A percentile compares a stretch with the other conserved stretches of the same genome.
Evolutionary conservation across 2,888 invertebrate species (phyloP).

Genomic region (Spisula subtruncata): DNA sequence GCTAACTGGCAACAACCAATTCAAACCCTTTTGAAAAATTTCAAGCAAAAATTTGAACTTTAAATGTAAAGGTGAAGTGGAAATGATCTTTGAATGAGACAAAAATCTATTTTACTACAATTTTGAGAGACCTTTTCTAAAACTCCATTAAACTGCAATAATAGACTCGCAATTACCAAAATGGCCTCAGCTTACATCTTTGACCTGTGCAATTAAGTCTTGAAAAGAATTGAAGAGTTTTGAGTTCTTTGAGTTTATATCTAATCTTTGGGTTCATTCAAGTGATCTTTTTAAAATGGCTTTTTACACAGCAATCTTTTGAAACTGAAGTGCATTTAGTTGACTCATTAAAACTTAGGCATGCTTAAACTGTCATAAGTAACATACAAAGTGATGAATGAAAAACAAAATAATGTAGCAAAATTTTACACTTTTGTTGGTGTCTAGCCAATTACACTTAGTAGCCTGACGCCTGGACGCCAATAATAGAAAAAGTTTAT

Average conservation of each 20-base stretch:
- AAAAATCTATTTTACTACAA: conserved; percentile 16
- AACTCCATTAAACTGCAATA: conserved; percentile 9
- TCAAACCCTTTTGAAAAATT: neutral
- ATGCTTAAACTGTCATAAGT: neutral
- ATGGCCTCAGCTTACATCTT: neutral
- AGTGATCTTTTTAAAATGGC: neutral
- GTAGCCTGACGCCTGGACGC: neutral
- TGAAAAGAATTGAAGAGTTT: conserved; percentile 1
- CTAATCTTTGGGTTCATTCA: conserved; percentile 25
- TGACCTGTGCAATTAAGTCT: conserved; percentile 18
- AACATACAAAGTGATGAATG: neutral
- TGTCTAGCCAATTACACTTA: neutral
- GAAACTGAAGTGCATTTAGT: conserved; percentile 15
- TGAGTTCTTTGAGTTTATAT: conserved; percentile 8
- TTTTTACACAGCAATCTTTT: neutral
- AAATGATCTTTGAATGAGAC: neutral
- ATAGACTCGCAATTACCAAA: neutral
- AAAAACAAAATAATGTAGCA: neutral
- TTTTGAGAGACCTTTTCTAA: conserved; percentile 11
- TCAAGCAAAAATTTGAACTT: neutral
- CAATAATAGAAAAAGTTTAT: neutral
- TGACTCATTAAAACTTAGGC: neutral
- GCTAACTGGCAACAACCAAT: neutral
- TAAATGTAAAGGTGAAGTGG: neutral
- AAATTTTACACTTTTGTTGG: neutral